Percentiles rank a stretch among this genome's conserved stretches.
These are phyloP conservation scores for Aulostomus chinensis DNA, from an alignment of 2,797 vertebrate genomes.

Conservation along the genomic window DNA sequence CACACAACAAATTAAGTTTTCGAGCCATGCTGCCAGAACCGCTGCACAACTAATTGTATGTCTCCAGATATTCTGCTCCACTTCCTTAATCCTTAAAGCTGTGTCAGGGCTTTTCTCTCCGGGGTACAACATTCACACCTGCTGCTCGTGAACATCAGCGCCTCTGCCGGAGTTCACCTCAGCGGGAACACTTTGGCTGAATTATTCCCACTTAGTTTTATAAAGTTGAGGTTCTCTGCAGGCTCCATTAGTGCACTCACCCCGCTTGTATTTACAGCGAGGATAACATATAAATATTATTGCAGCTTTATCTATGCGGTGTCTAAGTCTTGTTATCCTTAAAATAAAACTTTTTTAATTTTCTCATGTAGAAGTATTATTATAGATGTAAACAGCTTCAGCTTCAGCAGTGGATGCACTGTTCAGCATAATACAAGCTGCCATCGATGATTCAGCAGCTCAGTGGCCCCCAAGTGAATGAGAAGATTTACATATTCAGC, in stretches of 20 bases:
- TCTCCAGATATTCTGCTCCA: conserved; percentile 59
- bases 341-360: conserved; percentile 11
- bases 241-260: conserved; percentile 1
- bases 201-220: conserved; percentile 35
- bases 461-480: conserved; percentile 8
- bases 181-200: conserved; percentile 23
- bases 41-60: conserved; percentile 46
- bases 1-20: too few species aligned
- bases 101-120: conserved; percentile 53
- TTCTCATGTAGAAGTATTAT: conserved; percentile 3
- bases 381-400: conserved; percentile 15
- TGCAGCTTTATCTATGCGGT: conserved; percentile 3
- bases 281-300: conserved; percentile 28
- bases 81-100: conserved; percentile 63
- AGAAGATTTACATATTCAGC: conserved; percentile 49
- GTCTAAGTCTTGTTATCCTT: conserved; percentile 1
- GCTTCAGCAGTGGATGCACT: conserved; percentile 1
- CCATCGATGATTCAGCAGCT: conserved; percentile 32
- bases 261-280: conserved; percentile 16
- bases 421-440: conserved; percentile 29
- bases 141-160: conserved; percentile 25
- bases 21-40: conserved; percentile 27
- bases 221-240: conserved; percentile 25
- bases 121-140: conserved; percentile 19
- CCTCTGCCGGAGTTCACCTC: conserved; percentile 30